phyloP scores from a whole-genome alignment of 1,140 invertebrate genomes.

The Scaptodrosophila lebanonensis region DNA sequence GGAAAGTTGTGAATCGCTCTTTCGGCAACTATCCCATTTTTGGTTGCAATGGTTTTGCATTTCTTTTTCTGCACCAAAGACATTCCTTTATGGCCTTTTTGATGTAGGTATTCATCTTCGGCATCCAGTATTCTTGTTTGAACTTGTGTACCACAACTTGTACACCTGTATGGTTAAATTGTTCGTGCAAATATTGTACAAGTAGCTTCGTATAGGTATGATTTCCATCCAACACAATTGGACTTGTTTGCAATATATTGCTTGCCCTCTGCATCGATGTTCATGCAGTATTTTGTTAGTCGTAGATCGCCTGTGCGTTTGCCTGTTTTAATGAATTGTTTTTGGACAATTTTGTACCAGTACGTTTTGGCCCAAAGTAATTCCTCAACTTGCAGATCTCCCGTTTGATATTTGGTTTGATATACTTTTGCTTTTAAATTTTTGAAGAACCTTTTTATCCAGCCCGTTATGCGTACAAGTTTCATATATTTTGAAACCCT shows the following conservation, averaged over 20 bases:
- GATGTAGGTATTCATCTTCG: background rate
- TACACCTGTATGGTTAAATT: background rate
- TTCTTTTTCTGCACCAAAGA: background rate
- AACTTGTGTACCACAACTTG: background rate
- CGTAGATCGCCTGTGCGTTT: background rate
- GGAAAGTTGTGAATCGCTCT: background rate
- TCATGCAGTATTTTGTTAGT: too few relatives aligned
- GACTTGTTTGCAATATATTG: background rate
- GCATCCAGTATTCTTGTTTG: background rate
- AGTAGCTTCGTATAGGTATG: background rate
- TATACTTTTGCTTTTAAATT: background rate
- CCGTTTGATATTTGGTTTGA: background rate
- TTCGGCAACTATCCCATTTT: too few relatives aligned
- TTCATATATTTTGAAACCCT: background rate
- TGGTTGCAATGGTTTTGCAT: background rate
- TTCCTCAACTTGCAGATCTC: background rate
- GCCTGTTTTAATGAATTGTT: background rate
- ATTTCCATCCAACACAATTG: background rate
- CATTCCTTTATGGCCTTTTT: background rate
- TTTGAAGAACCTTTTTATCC: background rate
- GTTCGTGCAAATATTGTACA: background rate
- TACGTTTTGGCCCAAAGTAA: background rate
- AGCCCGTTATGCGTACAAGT: background rate
- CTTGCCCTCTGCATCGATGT: background rate
- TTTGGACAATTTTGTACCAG: background rate